Base-by-base conservation (phyloP, 2,797 vertebrate species). In the Poeciliopsis presidionis region DNA sequence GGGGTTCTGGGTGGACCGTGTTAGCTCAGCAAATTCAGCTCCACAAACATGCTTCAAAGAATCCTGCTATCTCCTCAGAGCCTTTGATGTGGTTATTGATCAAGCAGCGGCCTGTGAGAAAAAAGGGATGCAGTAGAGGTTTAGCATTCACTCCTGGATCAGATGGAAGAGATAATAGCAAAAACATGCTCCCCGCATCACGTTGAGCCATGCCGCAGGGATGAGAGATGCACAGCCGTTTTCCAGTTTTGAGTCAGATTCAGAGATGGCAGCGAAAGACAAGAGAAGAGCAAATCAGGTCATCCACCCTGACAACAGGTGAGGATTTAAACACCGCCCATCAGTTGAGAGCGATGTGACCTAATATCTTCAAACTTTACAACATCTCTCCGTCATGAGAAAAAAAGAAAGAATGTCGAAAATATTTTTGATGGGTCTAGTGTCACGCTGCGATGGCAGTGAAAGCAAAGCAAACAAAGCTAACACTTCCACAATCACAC, bases 31-130 rank as follows among this genome's bases (percentile, higher is more conserved):
- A 97, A 97, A 97, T 96, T 81, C 89, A 94, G 95, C 89, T 87
- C 95, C 96, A 90, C 92, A 96, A 97, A 97, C 97, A 97, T 90
- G 95, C 96, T 96, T 96, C 94, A 95, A 96, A 97, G 96, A 95
- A 96, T 94, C 94, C 93, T 94, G 94, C 94, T 95, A 96, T 96
- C 96, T 96, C 95, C 92, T 81, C 77, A 80, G 95, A 95, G 96
- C 95, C 97, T 97, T 96, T 97, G 95, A 95, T 96, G 95, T 89
- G 95, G 94, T 94, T 95, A 96, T 96, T 94, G 96, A 97, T 97
- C 95, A 96, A 82, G 88, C 87, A 86, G 89, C 76, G 81, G 93
- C 72, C 90, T 86, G 90, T 85, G 93, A 91, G 91, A 92, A 82
- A 80, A 81, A 78, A n/a, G 53, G 79, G 91, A 88, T 86, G 87